phyloP scores from a whole-genome alignment of 2,888 invertebrate species.

The Plagodis pulveraria region DNA sequence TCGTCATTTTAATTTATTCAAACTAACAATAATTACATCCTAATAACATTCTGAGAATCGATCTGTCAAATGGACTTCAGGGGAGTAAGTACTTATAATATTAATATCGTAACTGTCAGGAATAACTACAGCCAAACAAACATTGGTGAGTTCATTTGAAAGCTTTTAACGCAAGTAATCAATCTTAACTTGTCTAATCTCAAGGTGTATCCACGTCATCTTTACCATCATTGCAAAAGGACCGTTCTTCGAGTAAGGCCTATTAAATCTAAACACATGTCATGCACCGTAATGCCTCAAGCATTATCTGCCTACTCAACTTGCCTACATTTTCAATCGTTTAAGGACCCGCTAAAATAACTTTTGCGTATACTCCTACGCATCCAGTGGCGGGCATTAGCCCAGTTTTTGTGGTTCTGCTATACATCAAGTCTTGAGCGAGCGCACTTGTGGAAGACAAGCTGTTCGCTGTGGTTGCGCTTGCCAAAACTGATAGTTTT shows the following conservation, averaged over 20 bases:
- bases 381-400: conserved; percentile 45
- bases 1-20: too few species aligned
- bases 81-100: too few species aligned
- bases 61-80: too few species aligned
- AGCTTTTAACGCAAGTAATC: neutral
- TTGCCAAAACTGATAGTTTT: conserved; percentile 25
- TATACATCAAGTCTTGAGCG: conserved; percentile 43
- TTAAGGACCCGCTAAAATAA: conserved; percentile 42
- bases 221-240: conserved; percentile 11
- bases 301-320: conserved; percentile 33
- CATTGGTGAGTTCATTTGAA: too few species aligned
- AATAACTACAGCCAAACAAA: neutral
- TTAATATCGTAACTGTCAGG: too few species aligned
- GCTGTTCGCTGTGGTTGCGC: conserved; percentile 26
- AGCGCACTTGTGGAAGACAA: conserved; percentile 28
- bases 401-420: conserved; percentile 52
- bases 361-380: conserved; percentile 39
- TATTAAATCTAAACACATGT: conserved; percentile 19
- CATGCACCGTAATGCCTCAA: conserved; percentile 28
- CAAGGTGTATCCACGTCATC: conserved; percentile 3
- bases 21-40: too few species aligned
- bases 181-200: neutral
- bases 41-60: too few species aligned
- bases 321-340: conserved; percentile 35
- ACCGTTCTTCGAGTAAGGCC: conserved; percentile 7